These are phyloP conservation scores for Druon quercuslanigerum DNA, from an alignment of 1,140 invertebrate species.

Conservation along the genomic window DNA sequence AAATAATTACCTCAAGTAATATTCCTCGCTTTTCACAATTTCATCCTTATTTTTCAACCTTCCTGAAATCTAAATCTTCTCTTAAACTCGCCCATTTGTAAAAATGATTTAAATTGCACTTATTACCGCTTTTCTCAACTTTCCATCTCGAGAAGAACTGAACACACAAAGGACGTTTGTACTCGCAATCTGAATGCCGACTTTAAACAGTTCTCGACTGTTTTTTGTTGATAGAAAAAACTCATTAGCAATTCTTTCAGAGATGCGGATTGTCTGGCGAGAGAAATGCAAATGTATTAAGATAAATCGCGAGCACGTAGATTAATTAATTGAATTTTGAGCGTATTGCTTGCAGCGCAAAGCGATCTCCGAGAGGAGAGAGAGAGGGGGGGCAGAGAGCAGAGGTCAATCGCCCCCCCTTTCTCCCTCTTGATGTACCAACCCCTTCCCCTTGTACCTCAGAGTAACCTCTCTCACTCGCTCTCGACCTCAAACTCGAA, in stretches of 20 bases:
- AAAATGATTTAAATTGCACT: slow-evolving; percentile 30
- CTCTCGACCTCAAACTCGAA: slow-evolving; percentile 21
- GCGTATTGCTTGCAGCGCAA: slow-evolving; percentile 20
- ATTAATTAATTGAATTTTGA: slow-evolving; percentile 32
- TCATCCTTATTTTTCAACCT: no score
- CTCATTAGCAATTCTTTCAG: slow-evolving; percentile 30
- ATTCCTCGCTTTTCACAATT: no score
- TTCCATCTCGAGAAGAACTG: slow-evolving; percentile 21
- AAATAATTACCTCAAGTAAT: no score
- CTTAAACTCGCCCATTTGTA: neutral
- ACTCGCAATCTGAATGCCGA: slow-evolving; percentile 20
- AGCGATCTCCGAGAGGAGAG: slow-evolving; percentile 5
- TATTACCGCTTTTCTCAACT: slow-evolving; percentile 21
- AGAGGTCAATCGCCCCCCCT: slow-evolving; percentile 19
- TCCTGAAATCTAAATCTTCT: neutral
- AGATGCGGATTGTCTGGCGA: slow-evolving; percentile 29
- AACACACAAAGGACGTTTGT: slow-evolving; percentile 23
- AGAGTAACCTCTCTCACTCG: neutral
- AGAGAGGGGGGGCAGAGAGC: no score
- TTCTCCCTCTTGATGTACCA: neutral
- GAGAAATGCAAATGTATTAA: slow-evolving; percentile 29
- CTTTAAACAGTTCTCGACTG: slow-evolving; percentile 26
- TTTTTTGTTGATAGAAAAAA: slow-evolving; percentile 29
- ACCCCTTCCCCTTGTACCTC: neutral
- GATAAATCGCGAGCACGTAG: slow-evolving; percentile 27